phyloP scores from a whole-genome alignment of 1,140 invertebrate genomes.

The Euborellia annulipes region DNA sequence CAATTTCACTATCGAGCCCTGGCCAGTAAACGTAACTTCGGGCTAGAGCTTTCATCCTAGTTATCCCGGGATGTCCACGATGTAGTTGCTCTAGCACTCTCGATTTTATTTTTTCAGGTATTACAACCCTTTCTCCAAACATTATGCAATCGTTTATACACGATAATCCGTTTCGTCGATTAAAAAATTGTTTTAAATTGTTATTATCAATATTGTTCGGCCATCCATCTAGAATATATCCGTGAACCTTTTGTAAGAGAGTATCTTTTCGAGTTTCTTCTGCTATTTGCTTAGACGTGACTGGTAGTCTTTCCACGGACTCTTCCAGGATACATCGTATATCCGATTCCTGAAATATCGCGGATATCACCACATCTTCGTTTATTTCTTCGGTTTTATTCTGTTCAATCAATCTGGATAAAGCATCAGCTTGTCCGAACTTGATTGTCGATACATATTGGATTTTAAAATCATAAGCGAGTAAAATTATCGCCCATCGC shows the following conservation, averaged over 20 bases:
- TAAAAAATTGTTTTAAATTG: neutral
- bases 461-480: slow-evolving; percentile 15
- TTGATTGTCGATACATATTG: slow-evolving; percentile 11
- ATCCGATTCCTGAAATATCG: no score
- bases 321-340: no score
- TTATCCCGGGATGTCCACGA: slow-evolving; percentile 18
- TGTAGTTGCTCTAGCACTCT: slow-evolving; percentile 15
- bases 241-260: no score
- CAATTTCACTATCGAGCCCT: slow-evolving; percentile 20
- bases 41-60: slow-evolving; percentile 24
- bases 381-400: no score
- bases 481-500: slow-evolving; percentile 19
- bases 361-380: no score
- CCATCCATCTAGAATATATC: no score
- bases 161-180: neutral
- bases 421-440: slow-evolving; percentile 17
- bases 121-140: neutral
- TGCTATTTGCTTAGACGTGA: no score
- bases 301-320: no score
- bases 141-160: neutral
- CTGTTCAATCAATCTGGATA: no score
- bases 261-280: no score
- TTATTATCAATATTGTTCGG: no score
- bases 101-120: neutral
- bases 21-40: slow-evolving; percentile 21